phyloP scores from a whole-genome alignment of 2,888 invertebrate genomes.

The Dasysyrphus tricinctus region DNA sequence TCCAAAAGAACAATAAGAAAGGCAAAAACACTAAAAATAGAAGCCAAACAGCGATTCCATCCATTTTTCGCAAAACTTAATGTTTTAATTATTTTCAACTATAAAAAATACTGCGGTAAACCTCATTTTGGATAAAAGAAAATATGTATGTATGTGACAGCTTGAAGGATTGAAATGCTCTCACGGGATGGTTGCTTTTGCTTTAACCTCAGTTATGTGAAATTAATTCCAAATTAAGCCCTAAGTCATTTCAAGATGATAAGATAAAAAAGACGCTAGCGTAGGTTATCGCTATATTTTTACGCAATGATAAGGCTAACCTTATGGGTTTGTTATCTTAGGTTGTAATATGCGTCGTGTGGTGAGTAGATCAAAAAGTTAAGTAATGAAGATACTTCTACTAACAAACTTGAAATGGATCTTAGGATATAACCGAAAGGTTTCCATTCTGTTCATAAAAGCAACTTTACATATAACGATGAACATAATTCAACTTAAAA shows the following conservation, averaged over 20 bases:
- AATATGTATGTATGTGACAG: not conserved
- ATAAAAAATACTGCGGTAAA: not conserved
- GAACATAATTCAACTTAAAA: not conserved
- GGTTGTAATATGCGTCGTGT: constrained; percentile 18
- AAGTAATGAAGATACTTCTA: not conserved
- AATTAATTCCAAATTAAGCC: constrained; percentile 38
- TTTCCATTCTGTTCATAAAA: not conserved
- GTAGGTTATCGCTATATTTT: constrained; percentile 5
- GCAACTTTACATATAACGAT: not conserved
- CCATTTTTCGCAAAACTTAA: constrained; percentile 39
- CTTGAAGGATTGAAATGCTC: constrained; percentile 1
- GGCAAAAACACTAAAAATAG: constrained; percentile 54
- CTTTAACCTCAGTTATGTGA: not conserved
- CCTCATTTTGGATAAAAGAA: constrained; percentile 18
- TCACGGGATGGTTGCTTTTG: not conserved
- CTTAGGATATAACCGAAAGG: not conserved
- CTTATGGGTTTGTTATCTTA: constrained; percentile 36
- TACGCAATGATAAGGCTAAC: not conserved
- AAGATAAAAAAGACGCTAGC: constrained; percentile 53
- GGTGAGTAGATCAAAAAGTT: constrained; percentile 24
- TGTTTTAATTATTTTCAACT: not conserved
- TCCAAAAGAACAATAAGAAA: constrained; percentile 41
- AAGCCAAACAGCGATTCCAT: constrained; percentile 54
- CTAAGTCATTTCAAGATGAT: constrained; percentile 48
- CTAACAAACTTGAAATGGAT: not conserved